A percentile compares a stretch with the other conserved stretches of the same genome.
Evolutionary conservation across 2,797 vertebrate species (phyloP).

Genomic region (Delichon dasypus): DNA sequence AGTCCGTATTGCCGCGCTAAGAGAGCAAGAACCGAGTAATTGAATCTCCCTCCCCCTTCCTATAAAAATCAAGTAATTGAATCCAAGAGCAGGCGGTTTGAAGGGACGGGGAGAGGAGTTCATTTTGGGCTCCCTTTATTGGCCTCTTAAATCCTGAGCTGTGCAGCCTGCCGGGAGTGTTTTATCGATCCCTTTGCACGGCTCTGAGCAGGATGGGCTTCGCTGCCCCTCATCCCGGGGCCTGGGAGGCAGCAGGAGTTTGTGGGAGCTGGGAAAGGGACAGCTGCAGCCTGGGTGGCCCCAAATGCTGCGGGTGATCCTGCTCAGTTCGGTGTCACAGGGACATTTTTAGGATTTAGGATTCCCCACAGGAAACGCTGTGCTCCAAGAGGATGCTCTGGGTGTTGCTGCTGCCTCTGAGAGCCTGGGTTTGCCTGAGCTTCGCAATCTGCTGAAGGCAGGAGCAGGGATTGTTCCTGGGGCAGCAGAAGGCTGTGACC

Average conservation of each 20-base stretch:
- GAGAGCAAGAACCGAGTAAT: neutral
- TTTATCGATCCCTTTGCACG: neutral
- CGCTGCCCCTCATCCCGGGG: neutral
- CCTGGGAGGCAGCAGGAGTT: no score
- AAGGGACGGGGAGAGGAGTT: neutral
- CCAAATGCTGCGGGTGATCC: neutral
- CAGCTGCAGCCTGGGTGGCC: neutral
- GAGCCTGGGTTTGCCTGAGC: no score
- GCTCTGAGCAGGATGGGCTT: neutral
- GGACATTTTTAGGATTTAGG: no score
- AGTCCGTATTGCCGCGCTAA: neutral
- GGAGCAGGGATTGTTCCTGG: no score
- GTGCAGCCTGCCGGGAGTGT: neutral
- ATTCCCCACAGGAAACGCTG: no score
- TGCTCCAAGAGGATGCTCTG: no score
- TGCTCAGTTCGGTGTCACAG: neutral
- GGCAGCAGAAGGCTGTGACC: no score
- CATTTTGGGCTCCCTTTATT: neutral
- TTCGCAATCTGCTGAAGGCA: no score
- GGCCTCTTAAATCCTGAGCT: conserved; percentile 11
- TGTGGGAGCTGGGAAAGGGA: no score
- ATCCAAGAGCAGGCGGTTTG: neutral
- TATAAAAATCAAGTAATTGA: conserved; percentile 23
- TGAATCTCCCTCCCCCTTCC: neutral
- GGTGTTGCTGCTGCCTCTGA: no score